Base-by-base conservation (phyloP, 2,888 invertebrate species). In the Noctuana brunneofusca region DNA sequence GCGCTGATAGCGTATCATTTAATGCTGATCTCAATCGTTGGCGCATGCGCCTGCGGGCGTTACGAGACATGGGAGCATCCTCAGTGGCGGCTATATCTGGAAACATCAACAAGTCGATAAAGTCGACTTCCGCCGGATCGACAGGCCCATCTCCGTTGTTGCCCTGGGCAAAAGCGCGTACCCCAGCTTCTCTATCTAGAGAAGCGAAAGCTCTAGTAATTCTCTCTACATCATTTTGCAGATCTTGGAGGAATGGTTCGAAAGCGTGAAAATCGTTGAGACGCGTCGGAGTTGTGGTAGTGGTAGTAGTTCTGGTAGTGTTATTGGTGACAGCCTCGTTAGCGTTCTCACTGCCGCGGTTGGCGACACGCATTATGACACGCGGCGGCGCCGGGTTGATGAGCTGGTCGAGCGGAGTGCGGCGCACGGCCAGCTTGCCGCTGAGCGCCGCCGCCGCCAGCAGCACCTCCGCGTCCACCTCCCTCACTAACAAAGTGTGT, bases 331-430 rank as follows among this genome's bases (percentile, higher is more conserved):
- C 38, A 16, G 14, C 41, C 1, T 41, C 41, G 41, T 3, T 16
- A 9, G 41, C 41, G 41, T 16, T 74, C 46, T 71, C 70, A 3
- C 70, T 71, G 64, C 81, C 83, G 65, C 89, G 86, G 69, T 76
- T 84, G 62, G 90, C 90, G 63, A 90, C 84, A 63, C 90, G 86
- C 66, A 90, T 72, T 24, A 90, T 85, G 66, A 84, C 87, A 57
- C 89, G 84, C 50, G 90, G 90, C 72, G 81, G 84, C n/a, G 79
- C 69, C 64, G 76, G 78, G 35, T 73, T 72, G 41, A 75, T 67
- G 52, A 81, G 69, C 66, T 82, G 81, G 62, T 88, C 88, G 41
- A 71, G 24, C 1, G 85, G 83, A 30, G 81, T 78, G 69, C 86
- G 87, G 11, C 87, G 83, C 63, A 91, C 75, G 0, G 79, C 75